Evolutionary conservation across 2,888 invertebrate genomes (phyloP), one percentile per base, ranked within the genome.

Genomic region (Ophion slaviceki): DNA sequence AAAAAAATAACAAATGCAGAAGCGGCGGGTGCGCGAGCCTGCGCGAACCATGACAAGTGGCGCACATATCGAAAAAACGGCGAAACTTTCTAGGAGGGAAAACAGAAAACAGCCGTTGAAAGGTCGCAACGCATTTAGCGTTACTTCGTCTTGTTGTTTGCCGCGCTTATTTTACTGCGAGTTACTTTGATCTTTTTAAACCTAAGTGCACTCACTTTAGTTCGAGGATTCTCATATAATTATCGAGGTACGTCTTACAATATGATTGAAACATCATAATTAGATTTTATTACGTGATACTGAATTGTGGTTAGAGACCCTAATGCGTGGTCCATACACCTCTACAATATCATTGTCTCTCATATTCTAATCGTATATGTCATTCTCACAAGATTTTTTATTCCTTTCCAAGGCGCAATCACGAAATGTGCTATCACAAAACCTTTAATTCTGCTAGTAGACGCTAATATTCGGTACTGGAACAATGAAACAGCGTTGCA

Each of bases 21-120:
- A 45, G 11, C 28, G n/a, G 67, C 45, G 53, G 17, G 71, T 61
- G 75, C 75, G 75, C 64, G 64, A 66, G 64, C 47, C 14, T 24
- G 74, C 62, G 74, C 45, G 47, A 28, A 45, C 57, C 14, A 1
- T 45, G 47, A 68, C 81, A 64, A 85, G 81, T 82, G 77, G 80
- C 85, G 85, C 85, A 36, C 14, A n/a, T 53, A 28, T 59, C 78
- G 7, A 62, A 40, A 77, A 45, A 68, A 57, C 76, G 84, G 67
- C 77, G 81, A 62, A 80, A 20, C 14, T 17, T 67, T 76, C 59
- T 45, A 57, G 74, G 87, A 87, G 86, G 88, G 88, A 86, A 88
- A 88, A 70, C 74, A 86, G 88, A 87, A 88, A 88, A 57, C 75
- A 86, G 85, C 87, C 87, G 88, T 87, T 88, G 81, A 82, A 80